phyloP scores from a whole-genome alignment of 2,797 vertebrate genomes.

The Pelodytes ibericus region DNA sequence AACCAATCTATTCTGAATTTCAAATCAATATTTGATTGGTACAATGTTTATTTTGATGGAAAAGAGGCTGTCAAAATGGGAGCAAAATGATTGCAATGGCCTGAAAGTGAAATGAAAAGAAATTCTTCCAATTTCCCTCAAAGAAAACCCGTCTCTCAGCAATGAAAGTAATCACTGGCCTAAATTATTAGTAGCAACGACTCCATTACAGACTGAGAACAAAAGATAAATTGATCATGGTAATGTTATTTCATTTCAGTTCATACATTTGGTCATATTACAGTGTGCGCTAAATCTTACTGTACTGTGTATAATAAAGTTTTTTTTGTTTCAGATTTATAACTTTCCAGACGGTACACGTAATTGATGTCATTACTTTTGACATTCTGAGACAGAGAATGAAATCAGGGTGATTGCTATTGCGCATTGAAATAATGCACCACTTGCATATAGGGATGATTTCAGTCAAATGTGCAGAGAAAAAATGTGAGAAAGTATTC shows the following conservation, averaged over 20 bases:
- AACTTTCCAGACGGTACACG: conserved; percentile 29
- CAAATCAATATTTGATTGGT: conserved; percentile 55
- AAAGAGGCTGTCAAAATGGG: conserved; percentile 33
- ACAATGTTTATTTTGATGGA: conserved; percentile 56
- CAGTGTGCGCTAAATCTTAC: conserved; percentile 2
- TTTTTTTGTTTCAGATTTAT: conserved; percentile 8
- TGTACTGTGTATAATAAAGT: conserved; percentile 19
- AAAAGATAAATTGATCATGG: conserved; percentile 37
- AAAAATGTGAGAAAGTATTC: background rate
- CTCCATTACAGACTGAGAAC: conserved; percentile 41
- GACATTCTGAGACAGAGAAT: conserved; percentile 20
- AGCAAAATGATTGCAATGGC: conserved; percentile 19
- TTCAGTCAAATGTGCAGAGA: background rate
- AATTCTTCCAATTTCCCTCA: conserved; percentile 34
- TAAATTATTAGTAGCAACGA: background rate
- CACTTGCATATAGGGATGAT: background rate
- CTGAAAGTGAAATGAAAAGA: conserved; percentile 33
- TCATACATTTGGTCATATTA: conserved; percentile 22
- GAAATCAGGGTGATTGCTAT: conserved; percentile 10
- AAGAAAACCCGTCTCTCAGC: conserved; percentile 44
- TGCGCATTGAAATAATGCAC: conserved; percentile 1
- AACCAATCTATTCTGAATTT: conserved; percentile 24
- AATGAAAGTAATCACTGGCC: conserved; percentile 23
- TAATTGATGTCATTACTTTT: conserved; percentile 29
- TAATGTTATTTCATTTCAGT: conserved; percentile 41